Base-by-base conservation (phyloP, 2,113 vertebrate genomes). In the Calyptommatus sinebrachiatus region DNA sequence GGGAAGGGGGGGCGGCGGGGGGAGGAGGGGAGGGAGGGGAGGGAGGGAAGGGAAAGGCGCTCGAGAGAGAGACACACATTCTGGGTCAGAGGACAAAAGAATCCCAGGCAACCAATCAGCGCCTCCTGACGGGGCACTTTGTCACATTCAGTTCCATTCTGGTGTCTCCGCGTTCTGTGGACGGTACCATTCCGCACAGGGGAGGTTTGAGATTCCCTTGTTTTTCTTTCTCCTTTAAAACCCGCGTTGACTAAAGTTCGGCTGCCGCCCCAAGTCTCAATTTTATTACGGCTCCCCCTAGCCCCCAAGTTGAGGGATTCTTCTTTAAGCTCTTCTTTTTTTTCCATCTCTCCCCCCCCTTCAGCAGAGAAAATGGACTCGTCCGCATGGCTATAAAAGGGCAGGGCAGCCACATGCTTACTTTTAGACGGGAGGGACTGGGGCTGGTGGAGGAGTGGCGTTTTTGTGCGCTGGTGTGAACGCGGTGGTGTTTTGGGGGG, bases 71-170 rank as follows among this genome's bases (percentile, higher is more conserved):
- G 7, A 26, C 29, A 46, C 62, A 83, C 20, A 50, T 71, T 83
- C 77, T 63, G 75, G 71, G 82, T 79, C 82, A 79, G 53, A 79
- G 79, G 24, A 88, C 89, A 10, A 88, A 89, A 89, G 91, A 86
- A 41, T 45, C 60, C 41, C 1, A 1, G 35, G 0, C 14, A 1
- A n/a, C 90, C 90, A 91, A 93, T 91, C 82, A 77, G 60, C 69
- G 45, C 11, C 24, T 73, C 41, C 5, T 72, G 14, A 0, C 73
- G 16, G 35, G 71, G 76, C 28, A n/a, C 76, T 62, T 22, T 68
- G 45, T 75, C 71, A 83, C 71, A 74, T 16, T 45, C 71, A 28
- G 66, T 79, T 83, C 82, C 66, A 83, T 79, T 75, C 77, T 61
- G 80, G 60, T 5, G 73, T 45, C 72, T 91, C 85, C 90, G 87